Evolutionary conservation across 2,113 vertebrate genomes (phyloP).

Genomic region (Lophura nycthemera): DNA sequence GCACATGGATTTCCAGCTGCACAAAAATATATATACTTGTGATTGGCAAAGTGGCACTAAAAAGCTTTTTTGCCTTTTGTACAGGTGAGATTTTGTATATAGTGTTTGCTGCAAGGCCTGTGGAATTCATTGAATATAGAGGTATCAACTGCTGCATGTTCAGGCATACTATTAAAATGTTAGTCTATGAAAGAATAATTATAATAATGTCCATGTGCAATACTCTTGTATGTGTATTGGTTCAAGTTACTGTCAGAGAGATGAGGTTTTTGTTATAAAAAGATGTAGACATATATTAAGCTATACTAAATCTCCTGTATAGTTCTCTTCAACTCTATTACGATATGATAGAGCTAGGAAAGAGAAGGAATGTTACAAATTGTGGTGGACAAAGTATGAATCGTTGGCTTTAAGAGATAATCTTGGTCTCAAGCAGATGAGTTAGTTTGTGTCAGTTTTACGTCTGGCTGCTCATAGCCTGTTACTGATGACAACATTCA

Average conservation of each 20-base stretch:
- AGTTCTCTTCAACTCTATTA: constrained; percentile 80
- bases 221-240: constrained; percentile 87
- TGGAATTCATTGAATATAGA: constrained; percentile 88
- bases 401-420: constrained; percentile 62
- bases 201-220: constrained; percentile 92
- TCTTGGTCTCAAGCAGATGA: constrained; percentile 40
- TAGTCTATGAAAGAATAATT: constrained; percentile 88
- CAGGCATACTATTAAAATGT: constrained; percentile 86
- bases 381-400: constrained; percentile 52
- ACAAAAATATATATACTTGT: constrained; percentile 83
- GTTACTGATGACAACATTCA: constrained; percentile 72
- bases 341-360: constrained; percentile 65
- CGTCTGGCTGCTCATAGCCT: constrained; percentile 71
- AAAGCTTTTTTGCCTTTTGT: constrained; percentile 86
- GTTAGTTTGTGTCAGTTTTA: constrained; percentile 69
- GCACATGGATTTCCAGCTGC: constrained; percentile 83
- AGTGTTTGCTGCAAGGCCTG: constrained; percentile 90
- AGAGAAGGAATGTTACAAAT: constrained; percentile 62
- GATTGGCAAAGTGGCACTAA: constrained; percentile 82
- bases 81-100: constrained; percentile 88
- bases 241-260: constrained; percentile 80
- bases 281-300: constrained; percentile 81
- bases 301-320: constrained; percentile 80
- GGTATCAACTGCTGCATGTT: constrained; percentile 90
- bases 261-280: constrained; percentile 77